Conservation (phyloP, 2,888 invertebrate genomes). For the Rosalia funebris region DNA sequence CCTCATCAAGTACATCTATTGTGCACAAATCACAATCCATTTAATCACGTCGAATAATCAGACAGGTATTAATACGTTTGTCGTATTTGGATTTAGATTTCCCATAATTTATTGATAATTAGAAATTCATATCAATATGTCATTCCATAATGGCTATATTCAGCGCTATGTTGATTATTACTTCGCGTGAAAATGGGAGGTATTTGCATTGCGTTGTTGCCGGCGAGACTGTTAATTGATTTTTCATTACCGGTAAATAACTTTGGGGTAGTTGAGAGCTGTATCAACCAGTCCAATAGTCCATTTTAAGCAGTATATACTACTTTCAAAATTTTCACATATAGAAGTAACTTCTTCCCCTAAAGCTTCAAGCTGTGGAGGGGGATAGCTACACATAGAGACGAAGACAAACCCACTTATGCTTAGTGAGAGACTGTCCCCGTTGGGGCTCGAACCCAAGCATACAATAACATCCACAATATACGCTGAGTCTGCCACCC, state of each 20-base stretch:
- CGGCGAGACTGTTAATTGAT: neutral
- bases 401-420: too few relatives aligned
- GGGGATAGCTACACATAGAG: too few relatives aligned
- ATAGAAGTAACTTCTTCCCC: too few relatives aligned
- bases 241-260: neutral
- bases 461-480: too few relatives aligned
- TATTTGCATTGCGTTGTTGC: neutral
- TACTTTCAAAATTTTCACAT: too few relatives aligned
- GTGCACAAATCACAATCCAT: slow-evolving; percentile 20
- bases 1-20: slow-evolving; percentile 15
- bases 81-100: slow-evolving; percentile 17
- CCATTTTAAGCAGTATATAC: too few relatives aligned
- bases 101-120: slow-evolving; percentile 26
- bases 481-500: too few relatives aligned
- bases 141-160: slow-evolving; percentile 15
- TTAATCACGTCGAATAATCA: slow-evolving; percentile 21
- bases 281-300: too few relatives aligned
- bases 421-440: too few relatives aligned
- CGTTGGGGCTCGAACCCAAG: too few relatives aligned
- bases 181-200: neutral
- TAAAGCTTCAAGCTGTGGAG: too few relatives aligned
- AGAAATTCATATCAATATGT: slow-evolving; percentile 23
- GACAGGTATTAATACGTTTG: slow-evolving; percentile 25
- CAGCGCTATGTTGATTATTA: neutral
- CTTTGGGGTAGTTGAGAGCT: too few relatives aligned